A percentile compares a stretch with the other conserved stretches of the same genome.
These are phyloP conservation scores for Panthera tigris DNA, from an alignment of 2,113 vertebrate species.

Conservation along the genomic window DNA sequence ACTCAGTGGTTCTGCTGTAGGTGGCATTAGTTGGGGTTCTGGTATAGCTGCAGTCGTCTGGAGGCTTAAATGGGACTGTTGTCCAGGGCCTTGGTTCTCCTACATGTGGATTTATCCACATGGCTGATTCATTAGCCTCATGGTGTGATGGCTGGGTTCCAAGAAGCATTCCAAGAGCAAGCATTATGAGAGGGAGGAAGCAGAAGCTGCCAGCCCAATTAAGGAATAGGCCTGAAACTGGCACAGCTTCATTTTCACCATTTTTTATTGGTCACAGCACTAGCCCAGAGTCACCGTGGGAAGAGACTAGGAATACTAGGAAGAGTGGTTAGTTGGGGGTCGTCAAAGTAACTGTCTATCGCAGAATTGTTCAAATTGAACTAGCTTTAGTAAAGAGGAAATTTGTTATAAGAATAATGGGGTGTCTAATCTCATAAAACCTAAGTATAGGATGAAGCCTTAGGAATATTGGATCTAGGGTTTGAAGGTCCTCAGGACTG, in stretches of 20 bases:
- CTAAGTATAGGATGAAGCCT: background rate
- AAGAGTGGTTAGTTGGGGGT: background rate
- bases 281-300: background rate
- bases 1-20: background rate
- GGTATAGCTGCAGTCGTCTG: background rate
- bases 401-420: conserved; percentile 19
- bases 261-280: conserved; percentile 22
- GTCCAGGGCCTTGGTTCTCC: conserved; percentile 5
- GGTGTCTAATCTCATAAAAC: background rate
- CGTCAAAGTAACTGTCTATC: background rate
- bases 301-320: conserved; percentile 30
- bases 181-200: conserved; percentile 1
- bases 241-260: background rate
- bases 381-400: conserved; percentile 36
- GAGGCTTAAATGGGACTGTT: background rate
- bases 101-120: background rate
- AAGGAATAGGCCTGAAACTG: conserved; percentile 31
- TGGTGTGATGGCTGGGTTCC: conserved; percentile 35
- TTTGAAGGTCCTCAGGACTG: background rate
- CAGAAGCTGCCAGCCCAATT: conserved; percentile 38
- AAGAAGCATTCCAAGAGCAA: conserved; percentile 52
- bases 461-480: background rate
- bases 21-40: conserved; percentile 29
- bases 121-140: conserved; percentile 41
- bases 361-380: background rate